phyloP scores from a whole-genome alignment of 2,888 invertebrate genomes.

The Macrostomum cliftonense region DNA sequence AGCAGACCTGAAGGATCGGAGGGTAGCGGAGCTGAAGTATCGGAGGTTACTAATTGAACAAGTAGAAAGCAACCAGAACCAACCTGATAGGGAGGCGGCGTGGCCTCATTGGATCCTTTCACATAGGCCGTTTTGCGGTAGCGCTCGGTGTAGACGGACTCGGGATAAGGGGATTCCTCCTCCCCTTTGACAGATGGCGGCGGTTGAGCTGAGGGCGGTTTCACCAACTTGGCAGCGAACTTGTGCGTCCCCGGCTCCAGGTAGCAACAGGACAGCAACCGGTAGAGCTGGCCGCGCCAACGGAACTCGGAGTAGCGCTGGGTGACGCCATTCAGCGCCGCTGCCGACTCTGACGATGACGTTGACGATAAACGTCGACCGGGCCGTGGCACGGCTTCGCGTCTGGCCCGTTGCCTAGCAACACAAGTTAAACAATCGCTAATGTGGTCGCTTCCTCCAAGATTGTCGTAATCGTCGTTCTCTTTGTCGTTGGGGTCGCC shows the following conservation, averaged over 20 bases:
- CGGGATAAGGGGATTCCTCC: slow-evolving; percentile 35
- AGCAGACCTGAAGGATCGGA: too few relatives aligned
- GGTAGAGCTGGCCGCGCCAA: not conserved
- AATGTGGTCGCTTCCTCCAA: too few relatives aligned
- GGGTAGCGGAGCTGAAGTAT: too few relatives aligned
- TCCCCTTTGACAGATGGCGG: too few relatives aligned
- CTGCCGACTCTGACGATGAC: not conserved
- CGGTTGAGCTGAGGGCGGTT: not conserved
- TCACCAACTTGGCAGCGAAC: too few relatives aligned
- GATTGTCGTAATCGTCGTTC: too few relatives aligned
- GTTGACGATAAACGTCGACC: not conserved
- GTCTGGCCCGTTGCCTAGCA: not conserved
- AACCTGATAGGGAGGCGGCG: slow-evolving; percentile 46
- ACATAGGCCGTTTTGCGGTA: slow-evolving; percentile 54
- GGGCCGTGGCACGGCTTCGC: not conserved
- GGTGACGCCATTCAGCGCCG: not conserved
- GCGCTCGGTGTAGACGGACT: slow-evolving; percentile 57
- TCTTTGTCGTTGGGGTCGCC: not conserved
- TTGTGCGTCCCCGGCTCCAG: not conserved
- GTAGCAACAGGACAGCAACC: not conserved
- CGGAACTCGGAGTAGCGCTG: not conserved
- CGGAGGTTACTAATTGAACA: too few relatives aligned
- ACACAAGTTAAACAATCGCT: not conserved
- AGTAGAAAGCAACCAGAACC: too few relatives aligned
- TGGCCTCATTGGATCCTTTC: slow-evolving; percentile 53